Conservation (phyloP, 2,888 invertebrate species). For the Caenorhabditis wallacei region DNA sequence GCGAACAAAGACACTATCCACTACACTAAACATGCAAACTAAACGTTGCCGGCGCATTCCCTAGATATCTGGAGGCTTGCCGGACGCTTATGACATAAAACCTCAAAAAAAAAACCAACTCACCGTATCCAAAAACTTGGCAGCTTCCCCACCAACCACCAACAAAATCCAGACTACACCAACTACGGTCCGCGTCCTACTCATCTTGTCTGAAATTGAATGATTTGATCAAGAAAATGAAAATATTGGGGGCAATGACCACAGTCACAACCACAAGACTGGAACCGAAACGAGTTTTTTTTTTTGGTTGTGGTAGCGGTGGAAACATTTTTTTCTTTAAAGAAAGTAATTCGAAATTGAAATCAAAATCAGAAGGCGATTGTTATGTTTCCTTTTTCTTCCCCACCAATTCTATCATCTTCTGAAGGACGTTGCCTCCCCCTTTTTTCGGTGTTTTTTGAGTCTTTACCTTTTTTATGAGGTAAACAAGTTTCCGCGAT, state of each 20-base stretch:
- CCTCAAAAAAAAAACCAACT: constrained; percentile 2
- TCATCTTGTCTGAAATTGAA: constrained; percentile 5
- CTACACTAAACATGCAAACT: too few relatives aligned
- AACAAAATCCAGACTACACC: neutral
- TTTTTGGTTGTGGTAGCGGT: too few relatives aligned
- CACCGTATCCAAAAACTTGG: constrained; percentile 56
- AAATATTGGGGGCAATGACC: too few relatives aligned
- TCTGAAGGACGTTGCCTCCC: constrained; percentile 23
- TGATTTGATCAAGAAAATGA: neutral
- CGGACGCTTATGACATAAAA: too few relatives aligned
- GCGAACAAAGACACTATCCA: too few relatives aligned
- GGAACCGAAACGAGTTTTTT: constrained; percentile 10
- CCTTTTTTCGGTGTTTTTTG: constrained; percentile 10
- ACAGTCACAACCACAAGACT: constrained; percentile 16
- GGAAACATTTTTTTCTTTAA: constrained; percentile 6
- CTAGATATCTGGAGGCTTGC: too few relatives aligned
- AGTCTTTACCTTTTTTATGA: constrained; percentile 7
- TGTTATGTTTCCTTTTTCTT: constrained; percentile 18
- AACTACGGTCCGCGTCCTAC: constrained; percentile 19
- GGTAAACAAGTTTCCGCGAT: constrained; percentile 35
- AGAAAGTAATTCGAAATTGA: too few relatives aligned
- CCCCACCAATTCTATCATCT: too few relatives aligned
- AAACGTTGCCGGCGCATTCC: too few relatives aligned
- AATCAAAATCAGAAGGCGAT: constrained; percentile 7
- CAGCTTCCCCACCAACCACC: constrained; percentile 22